Percentiles rank a stretch among this genome's conserved stretches.
Conservation (phyloP, 1,140 invertebrate species). For the Drosophila asahinai region DNA sequence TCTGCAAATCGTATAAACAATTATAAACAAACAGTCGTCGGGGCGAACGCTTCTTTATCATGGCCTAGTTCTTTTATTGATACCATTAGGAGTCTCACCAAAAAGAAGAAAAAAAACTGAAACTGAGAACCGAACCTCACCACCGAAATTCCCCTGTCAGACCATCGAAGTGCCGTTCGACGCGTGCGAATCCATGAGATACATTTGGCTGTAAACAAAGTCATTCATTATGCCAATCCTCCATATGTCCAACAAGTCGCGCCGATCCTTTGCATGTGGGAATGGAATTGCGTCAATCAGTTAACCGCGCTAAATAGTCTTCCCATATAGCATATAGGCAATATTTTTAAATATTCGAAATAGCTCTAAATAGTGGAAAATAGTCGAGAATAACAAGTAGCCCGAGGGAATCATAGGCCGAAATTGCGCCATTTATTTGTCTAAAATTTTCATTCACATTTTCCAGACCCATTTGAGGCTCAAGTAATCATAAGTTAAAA, state of each 20-base stretch:
- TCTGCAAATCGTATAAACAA: conserved; percentile 80
- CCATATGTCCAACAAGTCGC: conserved; percentile 54
- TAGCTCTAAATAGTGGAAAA: conserved; percentile 20
- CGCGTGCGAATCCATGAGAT: conserved; percentile 62
- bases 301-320: conserved; percentile 21
- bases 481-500: conserved; percentile 2
- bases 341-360: conserved; percentile 30
- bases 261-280: conserved; percentile 20
- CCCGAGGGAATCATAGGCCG: not conserved
- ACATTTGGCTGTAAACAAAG: conserved; percentile 70
- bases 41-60: conserved; percentile 69
- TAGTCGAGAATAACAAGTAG: conserved; percentile 20
- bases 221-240: conserved; percentile 62
- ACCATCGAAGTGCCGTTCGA: conserved; percentile 32
- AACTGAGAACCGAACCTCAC: not conserved
- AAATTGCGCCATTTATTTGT: not conserved
- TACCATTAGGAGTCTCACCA: conserved; percentile 61
- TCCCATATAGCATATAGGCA: conserved; percentile 3
- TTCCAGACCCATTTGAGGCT: conserved; percentile 2
- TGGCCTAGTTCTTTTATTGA: conserved; percentile 76
- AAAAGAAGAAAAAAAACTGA: conserved; percentile 27
- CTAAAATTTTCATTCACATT: not conserved
- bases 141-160: conserved; percentile 3
- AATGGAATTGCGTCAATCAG: conserved; percentile 50
- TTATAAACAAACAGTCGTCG: conserved; percentile 74